Evolutionary conservation across 2,113 vertebrate species (phyloP), one percentile per base, ranked within the genome.

Genomic region (Papio anubis): DNA sequence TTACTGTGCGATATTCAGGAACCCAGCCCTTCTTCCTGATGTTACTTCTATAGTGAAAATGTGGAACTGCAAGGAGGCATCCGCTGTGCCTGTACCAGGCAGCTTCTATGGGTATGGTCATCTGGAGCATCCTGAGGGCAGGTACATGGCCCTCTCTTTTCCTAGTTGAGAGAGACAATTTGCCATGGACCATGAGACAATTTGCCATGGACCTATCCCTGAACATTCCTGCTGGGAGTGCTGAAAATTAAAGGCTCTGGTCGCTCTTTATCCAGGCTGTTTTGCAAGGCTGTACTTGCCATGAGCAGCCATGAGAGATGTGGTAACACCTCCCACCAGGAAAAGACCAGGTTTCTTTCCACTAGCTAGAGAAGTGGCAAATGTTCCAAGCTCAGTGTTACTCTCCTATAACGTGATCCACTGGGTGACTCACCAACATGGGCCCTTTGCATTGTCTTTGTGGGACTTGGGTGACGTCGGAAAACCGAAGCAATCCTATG

Each of bases 361-460:
- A 80, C 8, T 27, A 12, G 6, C 55, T 70, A 0, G 14, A 20
- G 21, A 88, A 85, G 57, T 5, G 32, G 52, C 17, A 30, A 6
- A 3, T 75, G 13, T 45, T 38, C 23, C 2, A 18, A 61, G 48
- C 25, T 88, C 80, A 59, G 32, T 0, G 48, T 10, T 45, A 20
- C 68, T 79, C 21, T 84, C 48, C 38, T 66, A 10, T 64, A 23
- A 64, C 1, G 7, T 13, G 13, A 50, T 27, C 32, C 10, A 4
- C 8, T 45, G 45, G 20, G 20, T 5, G 18, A 10, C 16, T 27
- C 1, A 20, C 35, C 50, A 3, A 3, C 4, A 3, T 0, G 17
- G 40, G 55, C 32, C 18, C 38, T 81, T 40, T 3, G 2, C 38
- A 1, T 48, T 21, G 64, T 20, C 21, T 85, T 38, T 40, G 17